Evolutionary conservation across 2,113 vertebrate genomes (phyloP), one percentile per base, ranked within the genome.

Genomic region (Malurus melanocephalus): DNA sequence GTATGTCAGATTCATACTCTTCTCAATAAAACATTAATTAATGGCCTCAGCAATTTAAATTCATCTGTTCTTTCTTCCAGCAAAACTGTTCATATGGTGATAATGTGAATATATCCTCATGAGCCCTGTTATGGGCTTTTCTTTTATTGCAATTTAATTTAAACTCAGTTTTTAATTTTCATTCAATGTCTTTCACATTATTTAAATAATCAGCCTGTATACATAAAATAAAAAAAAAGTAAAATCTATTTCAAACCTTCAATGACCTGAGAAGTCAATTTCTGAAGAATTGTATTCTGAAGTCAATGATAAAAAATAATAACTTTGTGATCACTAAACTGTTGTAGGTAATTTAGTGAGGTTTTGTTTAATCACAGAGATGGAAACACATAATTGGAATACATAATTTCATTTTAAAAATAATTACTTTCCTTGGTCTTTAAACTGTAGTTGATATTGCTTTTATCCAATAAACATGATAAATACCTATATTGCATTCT

Each of bases 21-120:
- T 73, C 48, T 43, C 30, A 67, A 22, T 80, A 76, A 93, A 88
- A 80, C 42, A 81, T 74, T 73, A 93, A 92, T 90, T 84, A 90
- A 94, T 77, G 12, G 19, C 5, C 16, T 69, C 56, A 87, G 51
- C 26, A 87, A 82, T 91, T 92, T 65, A 76, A 89, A 87, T 82
- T 48, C 0, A 45, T 82, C n/a, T 69, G 3, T 55, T 85, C 38
- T 82, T 80, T 91, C 83, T 90, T 92, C 11, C 64, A 80, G 27
- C 46, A 40, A 60, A 90, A 81, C 33, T 52, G 6, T 40, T 79
- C 49, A 56, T 87, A 67, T 64, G 23, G 1, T 51, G 76, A 79
- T 92, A 76, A 92, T 85, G 43, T 61, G 59, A 73, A 20, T 62
- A 23, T 60, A 40, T 22, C 27, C 43, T 87, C 81, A 43, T 77